phyloP scores from a whole-genome alignment of 2,113 vertebrate genomes.

The Talpa occidentalis region DNA sequence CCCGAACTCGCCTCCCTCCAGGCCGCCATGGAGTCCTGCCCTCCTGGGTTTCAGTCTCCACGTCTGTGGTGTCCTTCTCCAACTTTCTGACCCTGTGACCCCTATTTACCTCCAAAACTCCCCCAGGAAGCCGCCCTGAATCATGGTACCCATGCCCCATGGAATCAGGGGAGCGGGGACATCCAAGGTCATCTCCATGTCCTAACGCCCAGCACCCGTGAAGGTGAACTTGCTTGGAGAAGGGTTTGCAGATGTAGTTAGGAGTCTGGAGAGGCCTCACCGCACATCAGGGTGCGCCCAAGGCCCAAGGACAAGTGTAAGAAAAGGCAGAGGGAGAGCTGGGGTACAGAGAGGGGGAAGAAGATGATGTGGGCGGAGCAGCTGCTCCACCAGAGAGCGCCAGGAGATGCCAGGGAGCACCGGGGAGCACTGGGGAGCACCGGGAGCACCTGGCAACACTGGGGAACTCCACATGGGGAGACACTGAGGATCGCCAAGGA shows the following conservation, averaged over 20 bases:
- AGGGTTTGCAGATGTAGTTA: not conserved
- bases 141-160: accelerated
- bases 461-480: too few relatives aligned
- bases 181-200: accelerated
- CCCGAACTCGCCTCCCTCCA: too few relatives aligned
- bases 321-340: not conserved
- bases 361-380: too few relatives aligned
- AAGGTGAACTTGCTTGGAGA: too few relatives aligned
- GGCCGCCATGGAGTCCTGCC: too few relatives aligned
- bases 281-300: accelerated
- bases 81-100: too few relatives aligned
- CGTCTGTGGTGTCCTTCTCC: not conserved
- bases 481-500: too few relatives aligned
- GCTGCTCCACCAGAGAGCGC: accelerated
- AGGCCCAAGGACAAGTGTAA: accelerated
- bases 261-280: not conserved
- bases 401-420: too few relatives aligned
- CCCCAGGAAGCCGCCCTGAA: not conserved
- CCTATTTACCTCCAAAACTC: too few relatives aligned
- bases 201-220: not conserved
- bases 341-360: accelerated
- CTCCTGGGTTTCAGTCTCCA: too few relatives aligned
- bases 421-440: too few relatives aligned
- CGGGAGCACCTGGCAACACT: too few relatives aligned
- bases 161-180: accelerated